Evolutionary conservation across 2,113 vertebrate genomes (phyloP), one percentile per base, ranked within the genome.

Genomic region (Phaethon lepturus): DNA sequence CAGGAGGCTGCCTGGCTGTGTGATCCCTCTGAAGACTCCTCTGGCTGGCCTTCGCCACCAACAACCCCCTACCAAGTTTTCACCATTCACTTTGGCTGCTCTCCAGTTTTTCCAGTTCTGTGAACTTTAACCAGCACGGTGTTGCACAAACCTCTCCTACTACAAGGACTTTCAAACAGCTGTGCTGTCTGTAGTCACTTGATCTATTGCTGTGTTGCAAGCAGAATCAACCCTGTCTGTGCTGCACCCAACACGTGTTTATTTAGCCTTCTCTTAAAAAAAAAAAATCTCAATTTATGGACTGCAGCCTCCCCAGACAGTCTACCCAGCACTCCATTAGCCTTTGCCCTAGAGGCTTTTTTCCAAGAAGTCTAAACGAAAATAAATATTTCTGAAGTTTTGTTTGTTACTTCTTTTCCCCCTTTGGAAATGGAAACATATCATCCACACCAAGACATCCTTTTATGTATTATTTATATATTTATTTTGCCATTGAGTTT

Each of bases 21-120:
- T 2, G 3, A 38, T 20, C 67, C 42, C 60, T 38, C 42, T 55
- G n/a, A 63, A 60, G 16, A 11, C 22, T 63, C 62, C 26, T 59
- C 60, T 31, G 42, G 44, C 18, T 56, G 79, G 20, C 45, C 67
- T 86, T 58, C 53, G 29, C 18, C 87, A 80, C 38, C 29, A 81
- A 0, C 38, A 45, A 22, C 5, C 14, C n/a, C 6, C 6, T 24
- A 26, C 29, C 55, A 59, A 8, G 3, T 53, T 77, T 45, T 38
- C 55, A 83, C 14, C 42, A 7, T 22, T 26, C 3, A 4, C 53
- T 76, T 13, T 38, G 53, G 62, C 62, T 40, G 66, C 53, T 67
- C 72, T 42, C 53, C 62, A 33, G 12, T 17, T 86, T 1, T 6
- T 42, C 53, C 62, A 33, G 12, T 17, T 86, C 1, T 6, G 11